Base-by-base conservation (phyloP, 2,888 invertebrate genomes). In the Alentia gelatinosa region DNA sequence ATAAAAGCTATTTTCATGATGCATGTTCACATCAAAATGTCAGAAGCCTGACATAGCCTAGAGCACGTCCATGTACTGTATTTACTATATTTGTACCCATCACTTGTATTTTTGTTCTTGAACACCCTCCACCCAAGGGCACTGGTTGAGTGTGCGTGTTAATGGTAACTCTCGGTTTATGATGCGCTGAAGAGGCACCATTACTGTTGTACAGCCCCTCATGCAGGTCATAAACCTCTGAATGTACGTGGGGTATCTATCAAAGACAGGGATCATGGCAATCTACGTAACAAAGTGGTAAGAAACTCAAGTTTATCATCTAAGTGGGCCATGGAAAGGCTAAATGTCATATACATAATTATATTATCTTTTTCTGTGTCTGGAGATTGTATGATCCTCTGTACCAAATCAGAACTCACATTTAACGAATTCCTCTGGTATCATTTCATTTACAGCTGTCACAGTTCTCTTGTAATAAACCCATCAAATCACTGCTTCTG, bases 381-480 rank as follows among this genome's bases (percentile, higher is more conserved):
- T 30, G 30, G 15, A 68, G 68, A 68, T 30, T 4, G 26, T 30
- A 30, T 30, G 68, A 68, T 68, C 68, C 56, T 56, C 1, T 56
- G 19, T 56, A 56, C 56, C 30, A 33, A 26, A 47, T 68, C 30
- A 68, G 12, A 3, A 68, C 68, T 68, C 68, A 56, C 56, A 19
- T 56, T 3, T 56, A 56, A 56, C n/a, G 56, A 56, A 56, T 56
- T n/a, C 19, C 47, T 63, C 12, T 79, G 79, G 35, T 79, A 35
- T 23, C 19, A 79, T 79, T 79, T 37, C 79, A 79, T 79, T 79
- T 79, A 1, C 35, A 79, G 39, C 79, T 79, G 79, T 79, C 35
- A 79, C 79, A 79, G 12, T 37, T 12, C 4, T 79, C 37, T 39
- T 79, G 37, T 37, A 79, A 79, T 79, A 79, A 79, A 79, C 19